Evolutionary conservation across 2,113 vertebrate species (phyloP), one percentile per base, ranked within the genome.

Genomic region (Acrocephalus arundinaceus): DNA sequence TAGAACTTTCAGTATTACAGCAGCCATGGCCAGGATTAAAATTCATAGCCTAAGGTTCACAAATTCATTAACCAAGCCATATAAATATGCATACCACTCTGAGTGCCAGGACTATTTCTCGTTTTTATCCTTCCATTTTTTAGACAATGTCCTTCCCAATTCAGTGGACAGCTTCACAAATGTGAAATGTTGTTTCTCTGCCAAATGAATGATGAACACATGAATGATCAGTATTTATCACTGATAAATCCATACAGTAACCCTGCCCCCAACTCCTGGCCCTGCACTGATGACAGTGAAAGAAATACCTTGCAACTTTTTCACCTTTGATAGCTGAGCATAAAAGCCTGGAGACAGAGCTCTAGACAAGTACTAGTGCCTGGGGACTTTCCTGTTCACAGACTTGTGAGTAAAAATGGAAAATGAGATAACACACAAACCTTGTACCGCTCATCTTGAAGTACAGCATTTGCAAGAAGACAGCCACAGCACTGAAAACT

Each of bases 51-150:
- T 85, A 71, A 88, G 67, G 89, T 86, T 91, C 92, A 75, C 92
- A 94, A 93, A 89, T 51, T 89, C 79, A 90, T 96, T 95, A 96
- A 87, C 17, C 46, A 93, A 93, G 72, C 23, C 43, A 22, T 37
- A 71, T 85, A 83, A 92, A 91, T 88, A 93, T 73, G 43, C 22
- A 72, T 85, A 28, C 2, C 6, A 19, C 28, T 76, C 51, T 48
- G 46, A 74, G 30, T 62, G n/a, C 63, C 54, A 77, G 59, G 15
- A 65, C 11, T 70, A 31, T 75, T 57, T 74, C 35, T 67, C 0
- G 0, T 9, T 57, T 94, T 70, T 45, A 48, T 71, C 63, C n/a
- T 41, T 94, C 21, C n/a, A 15, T n/a, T 39, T 37, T n/a, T 91
- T 86, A 39, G 39, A 92, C 82, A 89, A 68, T 21, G 81, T 96